A percentile compares a stretch with the other conserved stretches of the same genome.
phyloP scores from a whole-genome alignment of 2,888 invertebrate species.

The Saturnia pavonia region DNA sequence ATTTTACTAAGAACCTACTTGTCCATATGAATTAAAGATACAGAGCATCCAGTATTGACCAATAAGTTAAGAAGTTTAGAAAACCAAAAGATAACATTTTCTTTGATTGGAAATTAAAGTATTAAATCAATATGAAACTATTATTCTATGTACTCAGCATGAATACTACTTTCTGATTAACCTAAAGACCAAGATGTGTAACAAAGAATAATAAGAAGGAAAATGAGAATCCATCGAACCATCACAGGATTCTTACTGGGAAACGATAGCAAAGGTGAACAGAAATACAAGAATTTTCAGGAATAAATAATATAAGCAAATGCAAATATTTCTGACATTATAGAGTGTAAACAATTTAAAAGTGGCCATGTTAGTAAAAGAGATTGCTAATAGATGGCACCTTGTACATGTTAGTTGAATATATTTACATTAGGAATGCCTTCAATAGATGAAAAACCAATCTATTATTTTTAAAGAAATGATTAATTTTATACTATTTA shows the following conservation, averaged over 20 bases:
- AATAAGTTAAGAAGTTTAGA: neutral
- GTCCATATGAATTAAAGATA: neutral
- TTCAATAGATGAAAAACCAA: too few relatives aligned
- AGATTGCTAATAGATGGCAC: too few relatives aligned
- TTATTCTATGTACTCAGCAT: neutral
- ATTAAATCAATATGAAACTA: neutral
- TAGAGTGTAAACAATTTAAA: too few relatives aligned
- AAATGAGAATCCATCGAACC: neutral
- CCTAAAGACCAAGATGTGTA: neutral
- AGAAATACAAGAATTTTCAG: conserved; percentile 6
- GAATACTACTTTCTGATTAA: neutral
- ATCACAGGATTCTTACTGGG: neutral
- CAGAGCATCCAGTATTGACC: neutral
- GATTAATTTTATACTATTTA: too few relatives aligned
- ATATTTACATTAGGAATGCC: too few relatives aligned
- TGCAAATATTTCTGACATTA: too few relatives aligned
- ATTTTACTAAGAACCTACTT: neutral
- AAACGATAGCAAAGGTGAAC: conserved; percentile 5
- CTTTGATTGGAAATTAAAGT: neutral
- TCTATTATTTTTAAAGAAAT: too few relatives aligned
- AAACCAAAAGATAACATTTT: neutral
- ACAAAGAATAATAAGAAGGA: neutral
- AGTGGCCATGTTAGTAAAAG: too few relatives aligned
- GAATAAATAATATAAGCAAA: neutral
- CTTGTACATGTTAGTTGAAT: too few relatives aligned